phyloP scores from a whole-genome alignment of 2,113 vertebrate genomes.

The Brachyistius frenatus region DNA sequence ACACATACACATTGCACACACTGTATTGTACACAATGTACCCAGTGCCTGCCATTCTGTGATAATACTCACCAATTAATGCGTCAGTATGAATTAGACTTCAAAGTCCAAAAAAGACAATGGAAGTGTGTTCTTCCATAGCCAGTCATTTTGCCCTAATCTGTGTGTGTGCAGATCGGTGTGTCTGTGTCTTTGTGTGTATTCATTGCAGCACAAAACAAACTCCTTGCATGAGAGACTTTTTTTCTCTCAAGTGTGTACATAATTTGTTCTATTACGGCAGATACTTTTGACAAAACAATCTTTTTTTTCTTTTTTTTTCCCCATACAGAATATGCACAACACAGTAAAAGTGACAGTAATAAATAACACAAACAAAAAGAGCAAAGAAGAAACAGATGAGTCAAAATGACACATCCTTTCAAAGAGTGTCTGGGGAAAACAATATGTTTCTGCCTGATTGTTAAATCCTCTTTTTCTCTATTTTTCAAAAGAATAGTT shows the following conservation, averaged over 20 bases:
- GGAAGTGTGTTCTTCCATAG: constrained; percentile 69
- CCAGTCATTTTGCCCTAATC: constrained; percentile 51
- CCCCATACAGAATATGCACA: not conserved
- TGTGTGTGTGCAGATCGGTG: constrained; percentile 14
- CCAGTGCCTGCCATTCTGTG: constrained; percentile 76
- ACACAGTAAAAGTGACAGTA: not conserved
- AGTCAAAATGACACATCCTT: constrained; percentile 41
- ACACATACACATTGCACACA: constrained; percentile 7
- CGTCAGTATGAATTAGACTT: constrained; percentile 87
- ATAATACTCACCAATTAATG: constrained; percentile 88
- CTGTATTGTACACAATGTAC: constrained; percentile 17
- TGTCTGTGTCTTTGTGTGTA: not conserved
- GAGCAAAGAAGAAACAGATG: constrained; percentile 15
- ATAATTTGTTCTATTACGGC: not conserved
- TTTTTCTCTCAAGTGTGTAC: constrained; percentile 7
- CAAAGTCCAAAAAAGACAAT: constrained; percentile 83
- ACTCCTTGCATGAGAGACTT: not conserved
- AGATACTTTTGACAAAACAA: constrained; percentile 2
- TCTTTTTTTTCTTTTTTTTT: not conserved
- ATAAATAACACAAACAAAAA: constrained; percentile 33
- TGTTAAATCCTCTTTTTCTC: constrained; percentile 54
- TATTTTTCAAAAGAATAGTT: constrained; percentile 60
- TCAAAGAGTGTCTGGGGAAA: constrained; percentile 42
- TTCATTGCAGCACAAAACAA: not conserved
- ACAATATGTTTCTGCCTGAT: constrained; percentile 59